Percentiles rank a stretch among this genome's conserved stretches.
phyloP scores from a whole-genome alignment of 2,888 invertebrate genomes.

The Trichogramma evanescens region DNA sequence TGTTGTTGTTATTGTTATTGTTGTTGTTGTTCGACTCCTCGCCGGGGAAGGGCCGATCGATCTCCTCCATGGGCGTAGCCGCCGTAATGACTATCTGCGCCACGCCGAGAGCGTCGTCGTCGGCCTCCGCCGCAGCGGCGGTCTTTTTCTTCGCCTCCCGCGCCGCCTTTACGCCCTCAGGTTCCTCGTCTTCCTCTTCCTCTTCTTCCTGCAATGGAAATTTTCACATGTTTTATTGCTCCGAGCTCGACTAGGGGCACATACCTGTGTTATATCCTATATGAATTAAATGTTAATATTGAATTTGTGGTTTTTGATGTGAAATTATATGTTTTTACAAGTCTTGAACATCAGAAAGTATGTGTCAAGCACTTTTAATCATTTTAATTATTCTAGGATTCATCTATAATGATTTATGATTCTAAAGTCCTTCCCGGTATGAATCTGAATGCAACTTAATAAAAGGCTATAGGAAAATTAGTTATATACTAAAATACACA shows the following conservation, averaged over 20 bases:
- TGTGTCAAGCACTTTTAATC: no score
- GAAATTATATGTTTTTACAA: background rate
- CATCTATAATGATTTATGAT: no score
- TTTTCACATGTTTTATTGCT: background rate
- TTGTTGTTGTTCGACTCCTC: constrained; percentile 35
- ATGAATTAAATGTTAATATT: background rate
- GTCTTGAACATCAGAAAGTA: no score
- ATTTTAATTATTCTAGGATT: no score
- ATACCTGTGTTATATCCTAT: no score
- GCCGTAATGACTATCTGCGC: constrained; percentile 90
- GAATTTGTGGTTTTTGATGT: background rate
- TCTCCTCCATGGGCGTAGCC: constrained; percentile 88
- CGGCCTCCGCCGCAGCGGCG: constrained; percentile 28
- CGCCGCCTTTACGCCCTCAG: constrained; percentile 16
- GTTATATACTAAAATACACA: no score
- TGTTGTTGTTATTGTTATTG: constrained; percentile 19
- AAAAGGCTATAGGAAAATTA: no score
- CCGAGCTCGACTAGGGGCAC: no score
- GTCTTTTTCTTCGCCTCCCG: constrained; percentile 14
- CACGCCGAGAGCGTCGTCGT: constrained; percentile 68
- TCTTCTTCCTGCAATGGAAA: constrained; percentile 16
- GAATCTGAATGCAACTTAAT: no score
- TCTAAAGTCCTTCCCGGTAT: no score
- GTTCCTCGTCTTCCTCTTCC: constrained; percentile 20
- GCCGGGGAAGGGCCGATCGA: constrained; percentile 72